Conservation (phyloP, 2,113 vertebrate genomes). For the Chionodraco myersi region DNA sequence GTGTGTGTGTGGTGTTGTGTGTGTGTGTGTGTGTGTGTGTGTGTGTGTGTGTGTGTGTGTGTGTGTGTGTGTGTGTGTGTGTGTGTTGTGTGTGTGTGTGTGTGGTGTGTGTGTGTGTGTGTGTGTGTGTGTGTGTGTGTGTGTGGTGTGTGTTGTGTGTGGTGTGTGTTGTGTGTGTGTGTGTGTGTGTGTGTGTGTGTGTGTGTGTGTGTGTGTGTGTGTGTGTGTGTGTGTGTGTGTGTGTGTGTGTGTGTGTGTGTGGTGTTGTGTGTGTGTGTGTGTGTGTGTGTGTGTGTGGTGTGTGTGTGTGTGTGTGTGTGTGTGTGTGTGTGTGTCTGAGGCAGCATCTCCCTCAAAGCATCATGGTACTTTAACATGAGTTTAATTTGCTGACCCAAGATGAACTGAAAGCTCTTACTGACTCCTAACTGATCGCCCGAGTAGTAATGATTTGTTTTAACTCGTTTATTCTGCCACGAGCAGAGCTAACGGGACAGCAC, state of each 20-base stretch:
- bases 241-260: background rate
- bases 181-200: conserved; percentile 9
- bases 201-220: background rate
- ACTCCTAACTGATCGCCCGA: background rate
- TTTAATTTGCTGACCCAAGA: no score
- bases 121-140: background rate
- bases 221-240: background rate
- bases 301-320: conserved; percentile 1
- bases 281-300: background rate
- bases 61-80: background rate
- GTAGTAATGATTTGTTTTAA: conserved; percentile 2
- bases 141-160: no score
- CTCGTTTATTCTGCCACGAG: background rate
- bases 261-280: background rate
- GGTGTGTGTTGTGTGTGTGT: background rate
- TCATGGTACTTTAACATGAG: conserved; percentile 13
- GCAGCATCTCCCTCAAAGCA: conserved; percentile 9
- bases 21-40: background rate
- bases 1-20: background rate
- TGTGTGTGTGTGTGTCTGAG: conserved; percentile 27
- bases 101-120: conserved; percentile 6
- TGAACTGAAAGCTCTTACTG: background rate
- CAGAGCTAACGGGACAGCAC: background rate
- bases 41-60: background rate
- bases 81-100: background rate